Base-by-base conservation (phyloP, 2,888 invertebrate species). In the Pachydiplax longipennis region DNA sequence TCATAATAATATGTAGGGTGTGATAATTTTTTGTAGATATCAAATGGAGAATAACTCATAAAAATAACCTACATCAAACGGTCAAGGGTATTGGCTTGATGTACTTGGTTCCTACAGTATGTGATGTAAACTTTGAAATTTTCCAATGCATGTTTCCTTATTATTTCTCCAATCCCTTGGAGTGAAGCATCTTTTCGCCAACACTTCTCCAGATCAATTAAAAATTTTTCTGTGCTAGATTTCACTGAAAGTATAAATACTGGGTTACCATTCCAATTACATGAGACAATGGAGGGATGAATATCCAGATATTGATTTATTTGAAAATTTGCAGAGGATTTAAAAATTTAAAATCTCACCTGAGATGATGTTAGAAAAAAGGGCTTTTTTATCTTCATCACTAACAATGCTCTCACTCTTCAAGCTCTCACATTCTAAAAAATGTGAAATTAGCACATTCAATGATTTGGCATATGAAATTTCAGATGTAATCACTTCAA, bases 401-500 rank as follows among this genome's bases (percentile, higher is more conserved):
- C 48, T 48, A 13, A 82, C 2, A 25, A 82, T 12, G 1, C 25
- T n/a, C 6, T 40, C n/a, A 15, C 48, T 25, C 44, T 82, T 82
- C 25, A 82, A 48, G 13, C 3, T 25, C n/a, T 82, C 40, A 13
- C 40, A 81, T 40, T 48, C 81, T n/a, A 25, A 82, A 48, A 99
- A 99, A 94, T 98, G 98, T 83, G 97, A 96, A 91, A 97, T 97
- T 65, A 99, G 95, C 22, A 99, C 97, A 93, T 98, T 98, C 90
- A 99, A 95, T 0, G 98, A 99, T 94, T 99, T 98, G 83, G 99
- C 95, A 94, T 99, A 99, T 0, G 99, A 99, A 0, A 99, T 99
- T 94, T 99, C 99, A 0, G 99, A 99, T 0, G 99, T 99, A 90
- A 99, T 96, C 92, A 99, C 96, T 95, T 99, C 99, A 94, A 99